phyloP scores from a whole-genome alignment of 1,140 invertebrate genomes.

The Agrilus planipennis region DNA sequence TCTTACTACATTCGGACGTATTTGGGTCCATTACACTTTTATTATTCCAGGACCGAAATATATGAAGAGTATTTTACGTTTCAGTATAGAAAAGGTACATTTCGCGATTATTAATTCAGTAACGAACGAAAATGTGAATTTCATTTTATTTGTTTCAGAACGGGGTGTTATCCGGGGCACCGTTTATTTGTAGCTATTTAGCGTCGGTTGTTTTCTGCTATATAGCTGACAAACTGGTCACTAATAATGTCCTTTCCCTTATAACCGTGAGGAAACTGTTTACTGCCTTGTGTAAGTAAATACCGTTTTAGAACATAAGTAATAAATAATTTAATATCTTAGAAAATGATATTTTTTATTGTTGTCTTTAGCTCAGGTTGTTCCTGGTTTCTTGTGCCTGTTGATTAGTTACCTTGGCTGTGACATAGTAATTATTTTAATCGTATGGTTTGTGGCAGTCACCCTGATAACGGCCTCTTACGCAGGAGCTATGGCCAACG shows the following conservation, averaged over 20 bases:
- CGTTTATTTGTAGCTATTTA: slow-evolving; percentile 57
- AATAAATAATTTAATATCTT: no score
- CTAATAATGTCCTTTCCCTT: slow-evolving; percentile 43
- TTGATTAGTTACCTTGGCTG: slow-evolving; percentile 55
- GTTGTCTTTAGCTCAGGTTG: slow-evolving; percentile 44
- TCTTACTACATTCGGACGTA: slow-evolving; percentile 58
- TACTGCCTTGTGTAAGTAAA: slow-evolving; percentile 40
- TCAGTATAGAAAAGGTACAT: slow-evolving; percentile 51
- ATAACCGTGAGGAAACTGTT: slow-evolving; percentile 56
- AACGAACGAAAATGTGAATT: background rate
- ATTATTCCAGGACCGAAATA: slow-evolving; percentile 59
- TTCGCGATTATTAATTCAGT: background rate
- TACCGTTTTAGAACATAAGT: no score
- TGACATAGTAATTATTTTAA: slow-evolving; percentile 42
- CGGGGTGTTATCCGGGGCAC: slow-evolving; percentile 50
- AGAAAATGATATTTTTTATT: background rate
- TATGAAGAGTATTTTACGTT: slow-evolving; percentile 56
- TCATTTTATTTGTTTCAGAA: slow-evolving; percentile 37
- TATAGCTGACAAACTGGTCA: slow-evolving; percentile 51
- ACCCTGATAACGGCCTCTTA: slow-evolving; percentile 59
- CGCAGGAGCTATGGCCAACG: slow-evolving; percentile 64
- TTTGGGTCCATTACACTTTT: slow-evolving; percentile 62
- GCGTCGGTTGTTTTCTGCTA: slow-evolving; percentile 60
- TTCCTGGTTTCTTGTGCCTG: slow-evolving; percentile 53
- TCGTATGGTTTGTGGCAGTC: slow-evolving; percentile 58